A percentile compares a stretch with the other conserved stretches of the same genome.
Conservation (phyloP, 2,888 invertebrate species). For the Clanis bilineata region DNA sequence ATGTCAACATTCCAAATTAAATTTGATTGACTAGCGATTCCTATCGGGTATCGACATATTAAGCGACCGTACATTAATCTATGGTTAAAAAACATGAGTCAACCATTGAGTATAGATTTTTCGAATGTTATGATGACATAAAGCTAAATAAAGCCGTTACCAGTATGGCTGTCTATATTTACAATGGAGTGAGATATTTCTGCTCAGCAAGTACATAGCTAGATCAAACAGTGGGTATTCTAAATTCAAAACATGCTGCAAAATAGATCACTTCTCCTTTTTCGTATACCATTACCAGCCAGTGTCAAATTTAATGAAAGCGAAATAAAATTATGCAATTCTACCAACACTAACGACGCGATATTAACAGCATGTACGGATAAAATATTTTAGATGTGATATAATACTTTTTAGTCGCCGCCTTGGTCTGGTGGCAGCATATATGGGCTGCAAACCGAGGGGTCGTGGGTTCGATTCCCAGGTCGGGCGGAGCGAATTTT, state of each 20-base stretch:
- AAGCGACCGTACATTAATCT: slow-evolving; percentile 14
- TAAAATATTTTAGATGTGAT: no score
- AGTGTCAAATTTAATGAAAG: not conserved
- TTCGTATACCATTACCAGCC: not conserved
- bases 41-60: slow-evolving; percentile 19
- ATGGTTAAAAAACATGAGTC: slow-evolving; percentile 7
- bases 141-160: slow-evolving; percentile 3
- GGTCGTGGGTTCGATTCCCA: no score
- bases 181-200: not conserved
- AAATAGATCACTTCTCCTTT: not conserved
- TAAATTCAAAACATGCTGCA: not conserved
- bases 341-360: not conserved
- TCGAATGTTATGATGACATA: not conserved
- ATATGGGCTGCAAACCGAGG: no score
- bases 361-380: not conserved
- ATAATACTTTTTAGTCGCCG: no score
- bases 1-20: slow-evolving; percentile 5
- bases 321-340: not conserved
- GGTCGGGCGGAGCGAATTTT: no score
- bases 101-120: slow-evolving; percentile 4
- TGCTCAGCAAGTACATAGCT: not conserved
- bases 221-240: not conserved
- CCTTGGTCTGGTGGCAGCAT: no score
- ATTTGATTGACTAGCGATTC: slow-evolving; percentile 16
- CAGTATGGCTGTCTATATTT: not conserved